A percentile compares a stretch with the other conserved stretches of the same genome.
Conservation (phyloP, 37 sponge, comb jelly and placozoan species). For the Tethya wilhelma region DNA sequence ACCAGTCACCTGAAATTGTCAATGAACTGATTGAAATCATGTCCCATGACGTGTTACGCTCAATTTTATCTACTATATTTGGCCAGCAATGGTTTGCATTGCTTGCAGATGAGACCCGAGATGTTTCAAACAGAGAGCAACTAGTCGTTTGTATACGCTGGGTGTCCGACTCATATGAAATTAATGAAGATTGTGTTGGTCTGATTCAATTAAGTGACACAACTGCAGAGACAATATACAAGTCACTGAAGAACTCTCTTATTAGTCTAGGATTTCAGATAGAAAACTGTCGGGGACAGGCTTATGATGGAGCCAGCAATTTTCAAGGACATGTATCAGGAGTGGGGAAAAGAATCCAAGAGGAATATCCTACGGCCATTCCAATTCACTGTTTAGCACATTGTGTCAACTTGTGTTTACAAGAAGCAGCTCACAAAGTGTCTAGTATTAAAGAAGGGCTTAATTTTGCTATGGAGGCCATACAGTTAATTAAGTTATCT, state of each 20-base stretch:
- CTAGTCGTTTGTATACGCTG: not conserved
- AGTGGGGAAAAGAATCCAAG: conserved; percentile 5
- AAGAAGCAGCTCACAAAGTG: not conserved
- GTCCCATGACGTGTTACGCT: no score
- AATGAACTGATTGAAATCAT: no score
- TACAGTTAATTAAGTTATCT: conserved; percentile 17
- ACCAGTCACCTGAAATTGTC: no score
- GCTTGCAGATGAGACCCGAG: conserved; percentile 19
- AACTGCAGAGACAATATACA: conserved; percentile 23
- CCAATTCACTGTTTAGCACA: conserved; percentile 13
- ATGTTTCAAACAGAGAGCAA: conserved; percentile 21
- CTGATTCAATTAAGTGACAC: conserved; percentile 11
- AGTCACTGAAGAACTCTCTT: conserved; percentile 39
- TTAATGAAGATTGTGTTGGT: not conserved
- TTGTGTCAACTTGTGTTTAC: not conserved
- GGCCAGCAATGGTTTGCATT: conserved; percentile 17
- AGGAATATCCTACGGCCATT: not conserved
- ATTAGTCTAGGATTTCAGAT: conserved; percentile 26
- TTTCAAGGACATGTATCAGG: conserved; percentile 33
- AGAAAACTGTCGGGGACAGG: not conserved
- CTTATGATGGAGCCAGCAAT: conserved; percentile 11
- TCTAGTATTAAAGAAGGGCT: conserved; percentile 16
- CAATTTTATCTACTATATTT: no score
- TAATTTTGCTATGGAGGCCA: conserved; percentile 19
- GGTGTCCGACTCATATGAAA: not conserved